A percentile compares a stretch with the other conserved stretches of the same genome.
phyloP scores from a whole-genome alignment of 2,113 vertebrate genomes.

The Emydocephalus ijimae region DNA sequence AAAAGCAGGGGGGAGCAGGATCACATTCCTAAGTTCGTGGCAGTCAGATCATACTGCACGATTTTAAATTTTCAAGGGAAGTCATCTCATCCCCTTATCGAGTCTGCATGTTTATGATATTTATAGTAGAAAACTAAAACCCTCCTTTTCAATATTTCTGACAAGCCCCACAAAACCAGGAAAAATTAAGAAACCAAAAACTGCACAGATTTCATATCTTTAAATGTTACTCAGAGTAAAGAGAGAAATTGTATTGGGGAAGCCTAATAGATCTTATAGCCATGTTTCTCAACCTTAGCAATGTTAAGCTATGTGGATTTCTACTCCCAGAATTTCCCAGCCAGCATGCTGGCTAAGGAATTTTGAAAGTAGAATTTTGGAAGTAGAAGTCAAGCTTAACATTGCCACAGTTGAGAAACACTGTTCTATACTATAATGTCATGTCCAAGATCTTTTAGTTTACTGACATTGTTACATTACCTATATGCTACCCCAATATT shows the following conservation, averaged over 20 bases:
- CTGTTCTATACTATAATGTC: background rate
- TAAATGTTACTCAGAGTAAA: background rate
- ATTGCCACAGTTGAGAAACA: background rate
- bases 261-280: background rate
- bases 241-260: background rate
- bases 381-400: background rate
- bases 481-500: background rate
- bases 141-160: slow-evolving; percentile 23
- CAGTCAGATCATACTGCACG: slow-evolving; percentile 9
- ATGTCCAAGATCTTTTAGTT: background rate
- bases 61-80: slow-evolving; percentile 19
- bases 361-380: background rate
- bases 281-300: background rate
- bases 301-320: background rate
- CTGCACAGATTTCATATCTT: background rate
- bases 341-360: background rate
- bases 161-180: background rate
- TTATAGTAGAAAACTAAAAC: slow-evolving; percentile 46
- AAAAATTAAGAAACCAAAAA: background rate
- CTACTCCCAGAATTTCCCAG: background rate
- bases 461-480: background rate
- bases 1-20: background rate
- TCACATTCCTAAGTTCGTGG: slow-evolving; percentile 35
- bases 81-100: slow-evolving; percentile 39
- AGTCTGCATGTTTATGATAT: background rate